phyloP scores from a whole-genome alignment of 2,888 invertebrate genomes.

The Melanophora roralis region DNA sequence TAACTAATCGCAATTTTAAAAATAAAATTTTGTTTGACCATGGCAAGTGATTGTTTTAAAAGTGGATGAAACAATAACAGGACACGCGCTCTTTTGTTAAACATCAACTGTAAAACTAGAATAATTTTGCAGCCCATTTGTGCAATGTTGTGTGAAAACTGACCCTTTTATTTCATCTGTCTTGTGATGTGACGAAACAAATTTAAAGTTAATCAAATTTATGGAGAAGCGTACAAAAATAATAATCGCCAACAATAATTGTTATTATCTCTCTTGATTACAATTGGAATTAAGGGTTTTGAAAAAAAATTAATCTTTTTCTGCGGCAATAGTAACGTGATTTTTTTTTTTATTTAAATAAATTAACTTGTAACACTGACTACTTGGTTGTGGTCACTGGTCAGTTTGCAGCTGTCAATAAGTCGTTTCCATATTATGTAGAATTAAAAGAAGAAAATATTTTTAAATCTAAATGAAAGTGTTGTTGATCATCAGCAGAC shows the following conservation, averaged over 20 bases:
- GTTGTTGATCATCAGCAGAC: background rate
- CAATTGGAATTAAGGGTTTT: constrained; percentile 14
- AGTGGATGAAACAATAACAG: background rate
- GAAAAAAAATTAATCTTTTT: constrained; percentile 21
- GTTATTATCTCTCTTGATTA: background rate
- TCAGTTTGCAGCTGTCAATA: constrained; percentile 54
- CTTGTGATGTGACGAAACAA: background rate
- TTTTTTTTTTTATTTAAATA: background rate
- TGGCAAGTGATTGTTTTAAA: constrained; percentile 6
- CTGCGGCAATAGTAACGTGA: constrained; percentile 29
- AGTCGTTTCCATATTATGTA: too few relatives aligned
- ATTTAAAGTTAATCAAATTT: constrained; percentile 51
- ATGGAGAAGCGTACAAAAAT: background rate
- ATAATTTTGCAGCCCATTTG: constrained; percentile 51
- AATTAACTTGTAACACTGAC: too few relatives aligned
- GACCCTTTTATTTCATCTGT: constrained; percentile 29
- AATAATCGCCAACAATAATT: background rate
- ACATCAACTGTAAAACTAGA: constrained; percentile 1
- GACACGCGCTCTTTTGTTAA: background rate
- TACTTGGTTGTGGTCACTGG: constrained; percentile 19
- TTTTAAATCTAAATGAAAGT: too few relatives aligned
- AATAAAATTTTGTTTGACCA: background rate
- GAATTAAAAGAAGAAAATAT: too few relatives aligned
- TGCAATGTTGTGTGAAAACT: constrained; percentile 54
- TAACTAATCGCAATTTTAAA: constrained; percentile 1